These are phyloP conservation scores for Falco novaeseelandiae DNA, from an alignment of 2,797 vertebrate genomes.

Conservation along the genomic window DNA sequence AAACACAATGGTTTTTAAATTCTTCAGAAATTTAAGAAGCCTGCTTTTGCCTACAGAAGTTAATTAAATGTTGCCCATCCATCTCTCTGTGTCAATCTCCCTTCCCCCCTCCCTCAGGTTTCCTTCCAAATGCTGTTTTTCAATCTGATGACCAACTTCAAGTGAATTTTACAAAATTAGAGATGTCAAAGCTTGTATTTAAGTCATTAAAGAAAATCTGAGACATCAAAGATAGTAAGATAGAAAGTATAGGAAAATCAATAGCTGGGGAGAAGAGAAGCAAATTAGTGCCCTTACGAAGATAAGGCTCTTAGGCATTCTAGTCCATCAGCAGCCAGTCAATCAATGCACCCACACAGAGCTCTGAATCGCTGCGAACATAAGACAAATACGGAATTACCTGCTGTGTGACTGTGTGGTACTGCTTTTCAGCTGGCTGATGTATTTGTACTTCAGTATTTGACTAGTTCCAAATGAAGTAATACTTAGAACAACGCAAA, in stretches of 20 bases:
- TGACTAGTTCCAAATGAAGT: not conserved
- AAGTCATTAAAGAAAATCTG: not conserved
- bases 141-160: not conserved
- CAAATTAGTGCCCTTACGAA: not conserved
- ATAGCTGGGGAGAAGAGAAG: not conserved
- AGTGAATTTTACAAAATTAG: not conserved
- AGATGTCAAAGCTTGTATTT: not conserved
- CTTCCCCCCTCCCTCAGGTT: not conserved
- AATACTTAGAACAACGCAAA: not conserved
- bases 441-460: not conserved
- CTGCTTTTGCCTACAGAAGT: not conserved
- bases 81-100: not conserved
- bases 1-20: not conserved
- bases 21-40: not conserved
- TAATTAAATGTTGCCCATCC: not conserved
- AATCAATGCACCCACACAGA: rapidly evolving
- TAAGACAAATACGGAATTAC: not conserved
- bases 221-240: not conserved
- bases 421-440: not conserved
- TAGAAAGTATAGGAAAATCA: not conserved
- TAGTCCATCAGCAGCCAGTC: not conserved
- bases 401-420: not conserved
- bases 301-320: not conserved
- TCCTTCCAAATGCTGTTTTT: not conserved
- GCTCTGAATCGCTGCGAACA: not conserved